Evolutionary conservation across 2,888 invertebrate genomes (phyloP), one percentile per base, ranked within the genome.

Genomic region (Pseudolycoriella hygida): DNA sequence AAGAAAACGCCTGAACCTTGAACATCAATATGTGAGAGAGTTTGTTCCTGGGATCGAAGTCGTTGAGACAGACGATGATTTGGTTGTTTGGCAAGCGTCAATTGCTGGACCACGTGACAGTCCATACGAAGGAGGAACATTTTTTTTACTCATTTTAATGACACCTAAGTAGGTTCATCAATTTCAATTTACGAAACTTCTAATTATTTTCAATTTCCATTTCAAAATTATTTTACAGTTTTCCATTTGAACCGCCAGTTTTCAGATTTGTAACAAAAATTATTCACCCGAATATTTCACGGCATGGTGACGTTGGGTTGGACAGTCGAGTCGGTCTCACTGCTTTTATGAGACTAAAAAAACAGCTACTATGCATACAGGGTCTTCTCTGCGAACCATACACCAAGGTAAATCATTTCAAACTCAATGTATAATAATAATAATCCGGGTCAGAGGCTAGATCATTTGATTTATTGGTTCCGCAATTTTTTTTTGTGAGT

Each of bases 281-380:
- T 53, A 76, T 90, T 56, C 94, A 94, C 67, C 93, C 93, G 5
- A 94, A 94, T 67, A 84, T 94, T 46, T 90, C 89, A 3, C 75
- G 92, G 1, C 93, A 94, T 64, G 93, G 93, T 2, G 92, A 93
- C 66, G 88, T 94, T 42, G 93, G 94, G 47, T 83, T 94, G 51
- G 93, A 94, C 68, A 89, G 88, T 10, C 89, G 89, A n/a, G 68
- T 92, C 49, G 92, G 90, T 1, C 68, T 93, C 50, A 92, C 92
- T 38, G n/a, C n/a, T n/a, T n/a, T n/a, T n/a, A n/a, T n/a, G n/a
- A n/a, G n/a, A n/a, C 80, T 93, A 57, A 83, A 86, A 52, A 93
- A 88, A 61, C 79, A 89, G 47, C 73, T 89, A 53, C 77, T 89
- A 49, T 88, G 87, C 44, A 81, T 89, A 50, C 88, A 89, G 68